Base-by-base conservation (phyloP, 2,888 invertebrate genomes). In the Drosophila kuntzei region DNA sequence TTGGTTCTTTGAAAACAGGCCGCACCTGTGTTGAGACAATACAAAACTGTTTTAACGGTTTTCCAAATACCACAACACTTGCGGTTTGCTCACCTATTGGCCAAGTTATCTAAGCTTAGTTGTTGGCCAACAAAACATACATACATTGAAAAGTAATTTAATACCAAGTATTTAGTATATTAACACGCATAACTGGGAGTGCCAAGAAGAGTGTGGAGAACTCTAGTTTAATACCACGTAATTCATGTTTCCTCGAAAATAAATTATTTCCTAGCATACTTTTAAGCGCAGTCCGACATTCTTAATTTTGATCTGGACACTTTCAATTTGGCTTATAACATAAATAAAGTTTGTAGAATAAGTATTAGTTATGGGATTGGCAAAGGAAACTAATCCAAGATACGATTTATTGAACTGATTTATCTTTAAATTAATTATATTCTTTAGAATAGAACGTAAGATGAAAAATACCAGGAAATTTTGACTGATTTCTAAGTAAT, bases 111-210 rank as follows among this genome's bases (percentile, higher is more conserved):
- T 67, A 20, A 37, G 55, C 51, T 49, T 60, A 69, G 47, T 71
- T 55, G 55, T 49, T 55, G 51, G 20, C 27, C 57, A 22, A n/a
- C 25, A 41, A 50, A 54, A 61, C 46, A 16, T 16, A 61, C 46
- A 16, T 16, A 54, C 71, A 49, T 71, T 75, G 71, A 44, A 65
- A 58, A 53, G 34, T 71, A 66, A 76, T 76, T 71, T 60, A 71
- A 71, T 65, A 18, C 32, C 44, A 32, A 63, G 43, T 55, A 49
- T 54, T 54, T 22, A 34, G 14, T 34, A 20, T 59, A 25, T 34
- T 34, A 51, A n/a, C 50, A 73, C 57, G 37, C 43, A 63, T 32
- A 62, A 25, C 29, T 32, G 44, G 75, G 72, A 29, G 70, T 46
- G 72, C 2, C 64, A 1, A 11, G 8, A 8, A 6, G 0, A 6